Evolutionary conservation across 2,113 vertebrate species (phyloP).

Genomic region (Turdus rufiventris): DNA sequence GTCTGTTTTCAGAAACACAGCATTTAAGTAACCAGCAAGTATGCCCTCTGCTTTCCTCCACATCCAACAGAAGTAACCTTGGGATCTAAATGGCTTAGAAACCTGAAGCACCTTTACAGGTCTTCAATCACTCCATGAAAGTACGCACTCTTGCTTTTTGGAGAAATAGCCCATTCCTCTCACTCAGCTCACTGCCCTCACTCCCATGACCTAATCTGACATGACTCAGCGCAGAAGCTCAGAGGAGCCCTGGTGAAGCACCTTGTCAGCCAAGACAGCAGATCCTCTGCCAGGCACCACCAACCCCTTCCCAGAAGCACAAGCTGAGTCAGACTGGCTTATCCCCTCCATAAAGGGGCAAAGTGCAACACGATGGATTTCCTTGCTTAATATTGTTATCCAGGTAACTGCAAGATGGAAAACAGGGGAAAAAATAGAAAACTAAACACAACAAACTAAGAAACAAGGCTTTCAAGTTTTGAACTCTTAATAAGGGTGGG

Average conservation of each 20-base stretch:
- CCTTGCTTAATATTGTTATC: background rate
- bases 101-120: background rate
- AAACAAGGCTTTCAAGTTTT: slow-evolving; percentile 49
- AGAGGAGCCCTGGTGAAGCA: background rate
- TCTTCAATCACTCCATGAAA: background rate
- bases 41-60: background rate
- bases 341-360: background rate
- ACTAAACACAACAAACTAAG: background rate
- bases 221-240: slow-evolving; percentile 1
- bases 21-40: background rate
- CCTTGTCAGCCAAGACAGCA: background rate
- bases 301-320: background rate
- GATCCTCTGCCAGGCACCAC: background rate
- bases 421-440: background rate
- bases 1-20: background rate
- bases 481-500: slow-evolving; percentile 53
- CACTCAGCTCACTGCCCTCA: slow-evolving; percentile 13
- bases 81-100: background rate
- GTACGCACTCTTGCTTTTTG: slow-evolving; percentile 13
- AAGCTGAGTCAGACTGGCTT: background rate
- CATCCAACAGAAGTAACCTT: background rate
- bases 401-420: background rate
- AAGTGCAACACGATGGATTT: background rate
- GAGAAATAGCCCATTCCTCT: background rate
- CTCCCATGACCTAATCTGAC: slow-evolving; percentile 46